Evolutionary conservation across 1,140 invertebrate genomes (phyloP).

Genomic region (Drosophila repletoides): DNA sequence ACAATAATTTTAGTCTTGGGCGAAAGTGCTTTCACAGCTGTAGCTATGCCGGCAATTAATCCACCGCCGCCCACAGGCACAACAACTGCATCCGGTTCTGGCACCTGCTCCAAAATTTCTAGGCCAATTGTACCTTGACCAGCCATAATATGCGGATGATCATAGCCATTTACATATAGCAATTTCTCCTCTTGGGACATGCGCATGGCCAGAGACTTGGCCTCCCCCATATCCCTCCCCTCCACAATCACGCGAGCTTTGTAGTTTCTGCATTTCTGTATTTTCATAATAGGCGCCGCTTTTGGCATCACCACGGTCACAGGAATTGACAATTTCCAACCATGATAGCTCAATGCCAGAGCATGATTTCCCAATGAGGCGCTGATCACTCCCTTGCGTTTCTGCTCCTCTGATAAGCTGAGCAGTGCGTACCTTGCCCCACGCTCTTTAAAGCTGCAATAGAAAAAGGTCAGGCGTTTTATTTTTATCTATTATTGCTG

Average conservation of each 20-base stretch:
- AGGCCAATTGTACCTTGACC: constrained; percentile 96
- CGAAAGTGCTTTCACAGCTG: constrained; percentile 92
- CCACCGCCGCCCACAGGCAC: constrained; percentile 96
- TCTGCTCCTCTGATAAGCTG: constrained; percentile 88
- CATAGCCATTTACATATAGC: constrained; percentile 91
- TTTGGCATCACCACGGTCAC: constrained; percentile 97
- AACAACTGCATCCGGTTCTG: constrained; percentile 89
- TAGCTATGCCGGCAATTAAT: constrained; percentile 92
- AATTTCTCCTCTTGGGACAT: constrained; percentile 88
- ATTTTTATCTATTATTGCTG: background rate
- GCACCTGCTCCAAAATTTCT: constrained; percentile 94
- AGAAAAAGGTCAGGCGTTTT: background rate
- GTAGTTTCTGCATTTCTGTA: constrained; percentile 91
- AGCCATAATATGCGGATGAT: constrained; percentile 96
- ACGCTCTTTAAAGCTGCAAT: constrained; percentile 93
- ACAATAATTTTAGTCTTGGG: constrained; percentile 90
- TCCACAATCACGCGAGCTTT: constrained; percentile 93
- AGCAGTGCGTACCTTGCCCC: constrained; percentile 94
- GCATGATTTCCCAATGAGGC: constrained; percentile 97
- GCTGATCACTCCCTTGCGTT: constrained; percentile 91
- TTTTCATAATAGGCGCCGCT: constrained; percentile 96
- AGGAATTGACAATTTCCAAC: constrained; percentile 89
- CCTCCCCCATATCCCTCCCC: constrained; percentile 93
- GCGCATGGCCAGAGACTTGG: constrained; percentile 90
- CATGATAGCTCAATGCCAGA: constrained; percentile 93